phyloP scores from a whole-genome alignment of 2,113 vertebrate species.

The Pongo pygmaeus region DNA sequence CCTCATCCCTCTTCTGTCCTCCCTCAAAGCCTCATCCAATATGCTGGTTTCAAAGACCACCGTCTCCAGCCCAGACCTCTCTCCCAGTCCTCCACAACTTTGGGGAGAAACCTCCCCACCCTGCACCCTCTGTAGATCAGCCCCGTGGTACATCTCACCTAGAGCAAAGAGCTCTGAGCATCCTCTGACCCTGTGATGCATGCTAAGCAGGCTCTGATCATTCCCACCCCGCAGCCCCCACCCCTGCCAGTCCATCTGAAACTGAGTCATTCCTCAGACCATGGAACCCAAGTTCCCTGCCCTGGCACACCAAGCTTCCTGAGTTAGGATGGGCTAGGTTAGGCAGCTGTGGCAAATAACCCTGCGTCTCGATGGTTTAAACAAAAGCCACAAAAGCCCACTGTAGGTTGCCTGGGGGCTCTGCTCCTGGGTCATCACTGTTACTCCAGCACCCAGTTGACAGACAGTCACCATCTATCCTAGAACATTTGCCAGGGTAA shows the following conservation, averaged over 20 bases:
- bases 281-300: not conserved
- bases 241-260: not conserved
- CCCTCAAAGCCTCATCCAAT: not conserved
- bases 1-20: not conserved
- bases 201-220: not conserved
- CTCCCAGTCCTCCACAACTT: not conserved
- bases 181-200: not conserved
- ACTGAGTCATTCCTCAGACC: not conserved
- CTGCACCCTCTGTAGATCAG: accelerated
- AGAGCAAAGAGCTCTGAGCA: not conserved
- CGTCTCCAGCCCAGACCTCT: not conserved
- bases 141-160: not conserved
- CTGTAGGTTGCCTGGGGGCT: not conserved
- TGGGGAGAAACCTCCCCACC: not conserved
- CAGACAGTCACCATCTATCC: not conserved
- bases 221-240: not conserved
- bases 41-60: not conserved
- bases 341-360: no score
- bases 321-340: not conserved
- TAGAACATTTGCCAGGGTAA: not conserved
- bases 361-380: not conserved
- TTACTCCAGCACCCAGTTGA: no score
- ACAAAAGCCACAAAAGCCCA: not conserved
- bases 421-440: not conserved
- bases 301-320: not conserved